phyloP scores from a whole-genome alignment of 2,113 vertebrate genomes.

The Platichthys flesus region DNA sequence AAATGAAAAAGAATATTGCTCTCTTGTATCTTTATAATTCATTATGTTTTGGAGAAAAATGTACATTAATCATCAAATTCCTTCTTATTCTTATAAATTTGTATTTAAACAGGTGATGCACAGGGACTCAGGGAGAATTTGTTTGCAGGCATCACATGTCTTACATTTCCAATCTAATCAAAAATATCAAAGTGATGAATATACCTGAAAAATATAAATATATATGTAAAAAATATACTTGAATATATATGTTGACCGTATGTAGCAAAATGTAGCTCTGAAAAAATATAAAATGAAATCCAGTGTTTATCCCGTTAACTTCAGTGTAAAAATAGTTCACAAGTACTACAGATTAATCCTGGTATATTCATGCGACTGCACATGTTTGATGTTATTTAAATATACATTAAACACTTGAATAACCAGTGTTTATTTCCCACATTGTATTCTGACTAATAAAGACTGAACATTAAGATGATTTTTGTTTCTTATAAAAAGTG shows the following conservation, averaged over 20 bases:
- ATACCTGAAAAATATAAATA: too few species aligned
- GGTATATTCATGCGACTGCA: background rate
- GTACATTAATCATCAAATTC: too few species aligned
- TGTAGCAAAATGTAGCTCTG: background rate
- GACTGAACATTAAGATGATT: background rate
- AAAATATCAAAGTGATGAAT: too few species aligned
- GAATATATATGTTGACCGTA: too few species aligned
- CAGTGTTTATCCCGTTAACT: background rate
- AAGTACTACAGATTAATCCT: background rate
- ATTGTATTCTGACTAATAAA: background rate
- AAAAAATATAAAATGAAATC: background rate
- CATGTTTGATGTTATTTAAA: slow-evolving; percentile 10
- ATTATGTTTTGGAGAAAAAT: too few species aligned
- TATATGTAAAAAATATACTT: too few species aligned
- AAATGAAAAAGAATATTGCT: background rate
- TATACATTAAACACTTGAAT: background rate
- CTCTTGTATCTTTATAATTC: too few species aligned
- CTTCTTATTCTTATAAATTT: too few species aligned
- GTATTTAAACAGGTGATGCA: too few species aligned
- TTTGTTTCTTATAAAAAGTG: background rate
- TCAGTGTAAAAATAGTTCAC: background rate
- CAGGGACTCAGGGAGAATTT: too few species aligned
- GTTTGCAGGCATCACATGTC: too few species aligned
- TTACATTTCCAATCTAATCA: too few species aligned
- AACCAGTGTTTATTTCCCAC: background rate